Evolutionary conservation across 2,113 vertebrate genomes (phyloP).

Genomic region (Cygnus atratus): DNA sequence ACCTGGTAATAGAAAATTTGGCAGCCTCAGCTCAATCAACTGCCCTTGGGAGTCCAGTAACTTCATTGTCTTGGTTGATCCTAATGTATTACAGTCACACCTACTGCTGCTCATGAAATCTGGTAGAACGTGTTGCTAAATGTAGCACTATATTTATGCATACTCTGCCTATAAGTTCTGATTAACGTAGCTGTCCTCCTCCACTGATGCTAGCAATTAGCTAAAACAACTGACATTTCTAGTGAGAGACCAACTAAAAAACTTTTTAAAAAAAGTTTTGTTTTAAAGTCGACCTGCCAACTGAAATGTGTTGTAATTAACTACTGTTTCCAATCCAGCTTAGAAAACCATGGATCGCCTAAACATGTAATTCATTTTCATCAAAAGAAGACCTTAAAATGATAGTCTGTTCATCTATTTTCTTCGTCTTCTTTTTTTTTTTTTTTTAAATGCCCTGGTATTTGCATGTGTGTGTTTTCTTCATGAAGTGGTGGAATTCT

Average conservation of each 20-base stretch:
- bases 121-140: slow-evolving; percentile 47
- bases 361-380: neutral
- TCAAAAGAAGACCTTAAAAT: neutral
- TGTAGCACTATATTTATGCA: slow-evolving; percentile 37
- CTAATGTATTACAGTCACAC: neutral
- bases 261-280: neutral
- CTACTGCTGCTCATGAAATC: neutral
- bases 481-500: neutral
- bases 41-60: slow-evolving; percentile 33
- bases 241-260: neutral
- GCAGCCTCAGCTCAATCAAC: neutral
- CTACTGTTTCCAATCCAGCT: neutral
- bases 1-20: neutral
- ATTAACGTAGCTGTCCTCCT: slow-evolving; percentile 28
- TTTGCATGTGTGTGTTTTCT: neutral
- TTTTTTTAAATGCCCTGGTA: neutral
- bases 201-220: neutral
- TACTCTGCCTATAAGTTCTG: neutral
- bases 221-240: neutral
- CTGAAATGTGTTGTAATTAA: neutral
- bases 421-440: neutral
- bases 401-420: neutral
- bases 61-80: neutral
- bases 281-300: neutral
- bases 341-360: neutral